These are phyloP conservation scores for Platysteira castanea DNA, from an alignment of 2,113 vertebrate genomes.

Conservation along the genomic window DNA sequence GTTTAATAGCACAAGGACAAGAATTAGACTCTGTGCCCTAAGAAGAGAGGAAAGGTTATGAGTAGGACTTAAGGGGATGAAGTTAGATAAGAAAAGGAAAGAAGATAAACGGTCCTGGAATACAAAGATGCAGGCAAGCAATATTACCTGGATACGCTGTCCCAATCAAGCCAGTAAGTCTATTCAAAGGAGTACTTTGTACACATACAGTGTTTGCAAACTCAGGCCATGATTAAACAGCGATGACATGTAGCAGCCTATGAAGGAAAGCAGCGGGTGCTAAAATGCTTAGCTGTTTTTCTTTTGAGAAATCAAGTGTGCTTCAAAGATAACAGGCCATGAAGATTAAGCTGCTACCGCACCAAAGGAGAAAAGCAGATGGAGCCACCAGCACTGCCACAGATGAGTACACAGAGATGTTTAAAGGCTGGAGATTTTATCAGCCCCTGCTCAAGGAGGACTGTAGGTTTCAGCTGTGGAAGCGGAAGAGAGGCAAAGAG, in stretches of 20 bases:
- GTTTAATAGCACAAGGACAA: neutral
- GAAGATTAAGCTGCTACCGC: constrained; percentile 17
- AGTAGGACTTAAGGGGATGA: neutral
- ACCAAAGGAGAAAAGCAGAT: constrained; percentile 44
- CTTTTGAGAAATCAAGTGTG: constrained; percentile 54
- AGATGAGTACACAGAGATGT: neutral
- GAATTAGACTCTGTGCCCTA: neutral
- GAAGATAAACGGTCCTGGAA: neutral
- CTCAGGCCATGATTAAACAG: neutral
- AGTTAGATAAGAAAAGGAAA: neutral
- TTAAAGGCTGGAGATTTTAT: constrained; percentile 47
- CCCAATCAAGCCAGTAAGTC: neutral
- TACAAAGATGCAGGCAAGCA: neutral
- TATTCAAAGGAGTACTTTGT: neutral
- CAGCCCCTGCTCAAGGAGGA: constrained; percentile 18
- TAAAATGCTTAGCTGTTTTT: constrained; percentile 51
- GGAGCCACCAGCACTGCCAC: constrained; percentile 29
- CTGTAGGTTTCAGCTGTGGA: neutral
- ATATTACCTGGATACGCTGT: neutral
- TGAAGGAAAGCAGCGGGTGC: constrained; percentile 37
- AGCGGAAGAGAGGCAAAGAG: constrained; percentile 25
- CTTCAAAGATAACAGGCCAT: constrained; percentile 54
- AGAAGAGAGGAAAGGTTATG: neutral
- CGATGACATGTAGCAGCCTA: constrained; percentile 16
- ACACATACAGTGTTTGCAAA: neutral